Percentiles rank a stretch among this genome's conserved stretches.
Conservation (phyloP, 2,888 invertebrate genomes). For the Drosophila meridionalis region DNA sequence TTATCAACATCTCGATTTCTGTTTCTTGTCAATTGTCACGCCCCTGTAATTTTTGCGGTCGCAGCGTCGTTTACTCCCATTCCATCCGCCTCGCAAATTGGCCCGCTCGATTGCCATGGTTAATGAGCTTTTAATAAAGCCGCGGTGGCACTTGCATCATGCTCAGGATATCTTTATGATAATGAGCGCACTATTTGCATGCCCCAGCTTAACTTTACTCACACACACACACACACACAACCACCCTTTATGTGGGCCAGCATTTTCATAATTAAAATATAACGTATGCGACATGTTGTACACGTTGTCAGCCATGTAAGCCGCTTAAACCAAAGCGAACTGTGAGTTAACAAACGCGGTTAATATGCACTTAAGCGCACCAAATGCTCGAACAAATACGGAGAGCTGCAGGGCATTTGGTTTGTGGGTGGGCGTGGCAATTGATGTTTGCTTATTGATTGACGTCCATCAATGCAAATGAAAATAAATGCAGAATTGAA, state of each 20-base stretch:
- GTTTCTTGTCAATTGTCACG: constrained; percentile 38
- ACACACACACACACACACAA: not conserved
- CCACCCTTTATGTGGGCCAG: constrained; percentile 24
- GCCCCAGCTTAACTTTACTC: not conserved
- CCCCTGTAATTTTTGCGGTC: constrained; percentile 42
- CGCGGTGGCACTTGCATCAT: constrained; percentile 28
- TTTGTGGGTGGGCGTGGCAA: not conserved
- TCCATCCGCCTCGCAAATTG: constrained; percentile 42
- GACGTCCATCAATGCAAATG: constrained; percentile 3
- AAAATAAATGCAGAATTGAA: constrained; percentile 1
- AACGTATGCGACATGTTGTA: constrained; percentile 60
- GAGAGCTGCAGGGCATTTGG: not conserved
- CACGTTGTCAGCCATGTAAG: constrained; percentile 58
- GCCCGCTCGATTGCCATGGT: constrained; percentile 32
- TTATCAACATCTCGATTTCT: not conserved
- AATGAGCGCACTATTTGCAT: constrained; percentile 36
- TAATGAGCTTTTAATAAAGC: constrained; percentile 51
- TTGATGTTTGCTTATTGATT: constrained; percentile 48
- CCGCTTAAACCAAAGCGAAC: constrained; percentile 58
- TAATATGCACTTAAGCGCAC: constrained; percentile 45
- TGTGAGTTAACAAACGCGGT: constrained; percentile 42
- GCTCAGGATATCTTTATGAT: constrained; percentile 27
- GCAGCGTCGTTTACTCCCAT: not conserved
- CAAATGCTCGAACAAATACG: constrained; percentile 41
- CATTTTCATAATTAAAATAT: constrained; percentile 67